Conservation (phyloP, 2,113 vertebrate genomes). For the Crocuta crocuta region DNA sequence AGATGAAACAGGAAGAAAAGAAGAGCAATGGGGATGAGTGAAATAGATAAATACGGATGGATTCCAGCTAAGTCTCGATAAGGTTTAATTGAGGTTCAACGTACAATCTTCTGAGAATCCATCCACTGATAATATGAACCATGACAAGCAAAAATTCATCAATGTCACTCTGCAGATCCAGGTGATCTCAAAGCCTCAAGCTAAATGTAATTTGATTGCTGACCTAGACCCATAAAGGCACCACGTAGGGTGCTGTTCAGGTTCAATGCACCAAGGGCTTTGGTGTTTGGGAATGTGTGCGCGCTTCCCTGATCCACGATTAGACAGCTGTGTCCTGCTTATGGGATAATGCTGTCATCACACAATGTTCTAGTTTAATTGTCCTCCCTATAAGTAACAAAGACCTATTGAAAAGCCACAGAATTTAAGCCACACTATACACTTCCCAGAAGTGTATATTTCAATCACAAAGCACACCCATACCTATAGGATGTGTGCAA, state of each 20-base stretch:
- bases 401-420: conserved; percentile 20
- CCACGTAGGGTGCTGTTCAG: neutral
- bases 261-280: neutral
- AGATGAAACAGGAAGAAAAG: neutral
- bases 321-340: neutral
- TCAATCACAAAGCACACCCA: neutral
- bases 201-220: neutral
- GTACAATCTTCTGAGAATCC: neutral
- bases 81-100: neutral
- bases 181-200: neutral
- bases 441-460: conserved; percentile 46
- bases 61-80: conserved; percentile 9
- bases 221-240: conserved; percentile 7
- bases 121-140: neutral
- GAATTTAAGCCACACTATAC: conserved; percentile 44
- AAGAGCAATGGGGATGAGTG: neutral
- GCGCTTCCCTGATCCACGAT: neutral
- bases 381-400: conserved; percentile 36
- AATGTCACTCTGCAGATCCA: neutral
- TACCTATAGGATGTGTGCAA: neutral
- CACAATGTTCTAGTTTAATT: neutral
- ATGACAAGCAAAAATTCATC: neutral
- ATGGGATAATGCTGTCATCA: neutral
- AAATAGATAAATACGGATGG: neutral
- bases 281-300: neutral